Base-by-base conservation (phyloP, 1,140 invertebrate genomes). In the Aporrectodea caliginosa region DNA sequence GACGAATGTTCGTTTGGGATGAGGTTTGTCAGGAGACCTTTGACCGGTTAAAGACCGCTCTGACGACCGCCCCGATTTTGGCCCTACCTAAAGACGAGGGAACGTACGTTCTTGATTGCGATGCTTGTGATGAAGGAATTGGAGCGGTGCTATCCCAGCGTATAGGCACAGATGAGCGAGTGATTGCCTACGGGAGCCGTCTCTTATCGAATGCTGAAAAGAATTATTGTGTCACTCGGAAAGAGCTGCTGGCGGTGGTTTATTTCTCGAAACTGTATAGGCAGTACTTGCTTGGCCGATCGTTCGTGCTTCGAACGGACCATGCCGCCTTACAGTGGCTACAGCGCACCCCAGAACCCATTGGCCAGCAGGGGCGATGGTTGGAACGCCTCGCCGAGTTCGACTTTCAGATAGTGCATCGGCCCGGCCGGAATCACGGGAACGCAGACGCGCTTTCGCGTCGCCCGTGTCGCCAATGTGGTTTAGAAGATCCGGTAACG, bases 211-310 rank as follows among this genome's bases (percentile, higher is more conserved):
- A n/a, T n/a, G n/a, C n/a, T n/a, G n/a, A n/a, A n/a, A n/a, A n/a
- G n/a, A 88, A 89, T 16, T 91, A 91, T 81, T 83, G 83, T 35
- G 75, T 80, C 1, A 84, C 83, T 14, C 34, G 81, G 33, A 80
- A 80, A 77, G 82, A 84, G 73, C 77, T 84, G 0, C 76, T 84
- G 30, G 82, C 82, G 16, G 30, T 80, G 32, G 68, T 80, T 1
- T 78, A 1, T 58, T n/a, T 29, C 29, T 32, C 78, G 27, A 73
- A 73, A 43, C 16, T 58, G 14, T 73, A 35, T 69, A 30, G 68
- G 33, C 34, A 2, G 35, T 80, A 79, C 70, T 75, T 81, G 2
- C 69, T 34, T 16, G 32, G 73, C 32, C 35, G 69, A 75, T 74
- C 35, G 32, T 79, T 81, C 68, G 14, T 35, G 2, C 35, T 81